Base-by-base conservation (phyloP, 2,888 invertebrate genomes). In the Andrena chrysosceles region DNA sequence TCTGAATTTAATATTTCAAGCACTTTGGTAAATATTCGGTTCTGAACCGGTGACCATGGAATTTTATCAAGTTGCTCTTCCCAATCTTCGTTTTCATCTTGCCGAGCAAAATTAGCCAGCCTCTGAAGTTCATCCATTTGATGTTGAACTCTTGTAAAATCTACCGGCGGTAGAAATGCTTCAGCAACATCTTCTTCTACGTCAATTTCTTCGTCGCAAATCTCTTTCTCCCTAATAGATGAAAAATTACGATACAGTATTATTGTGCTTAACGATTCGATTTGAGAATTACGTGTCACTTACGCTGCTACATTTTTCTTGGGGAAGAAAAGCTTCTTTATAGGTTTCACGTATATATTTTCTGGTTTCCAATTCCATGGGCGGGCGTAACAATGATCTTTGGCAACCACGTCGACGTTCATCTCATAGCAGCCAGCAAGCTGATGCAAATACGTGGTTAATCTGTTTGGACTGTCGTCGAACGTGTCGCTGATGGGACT, bases 331-430 rank as follows among this genome's bases (percentile, higher is more conserved):
- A 95, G 90, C 7, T 94, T 95, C 88, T 95, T 95, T 1, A 94
- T 93, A 0, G 96, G 96, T 78, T 95, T 95, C 2, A 96, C 95
- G 91, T 96, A 95, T 89, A 95, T 94, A 67, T 95, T 95, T 89
- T 96, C 96, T 13, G 96, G 96, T 83, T 95, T 95, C 94, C 96
- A 96, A 90, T 96, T 96, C 94, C 96, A 96, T 68, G 97, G 96
- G 87, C 96, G 95, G 8, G 96, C 95, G 90, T 97, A 97, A 90
- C 96, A 95, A 90, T 97, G 97, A 90, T 97, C 97, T 93, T 96
- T 95, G 80, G 95, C 89, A 56, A 96, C 94, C 2, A 93, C 83
- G 83, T 94, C 92, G n/a, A 91, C 85, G 60, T 94, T 93, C 54
- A 91, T 90, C 66, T 94, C 94, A 87, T 93, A 87, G 73, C 83